A percentile compares a stretch with the other conserved stretches of the same genome.
phyloP scores from a whole-genome alignment of 2,888 invertebrate species.

The Stenodera caucasica region DNA sequence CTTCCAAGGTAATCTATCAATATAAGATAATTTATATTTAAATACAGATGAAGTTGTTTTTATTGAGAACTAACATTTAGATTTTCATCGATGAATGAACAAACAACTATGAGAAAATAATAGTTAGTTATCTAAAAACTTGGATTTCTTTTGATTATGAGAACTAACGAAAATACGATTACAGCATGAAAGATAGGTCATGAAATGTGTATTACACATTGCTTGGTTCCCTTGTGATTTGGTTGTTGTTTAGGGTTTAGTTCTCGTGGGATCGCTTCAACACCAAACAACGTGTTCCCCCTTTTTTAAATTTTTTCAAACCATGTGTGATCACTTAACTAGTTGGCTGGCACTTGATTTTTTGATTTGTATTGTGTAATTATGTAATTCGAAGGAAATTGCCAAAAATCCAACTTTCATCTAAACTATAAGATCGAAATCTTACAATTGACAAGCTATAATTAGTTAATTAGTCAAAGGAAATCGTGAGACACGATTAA shows the following conservation, averaged over 20 bases:
- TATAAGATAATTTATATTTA: too few relatives aligned
- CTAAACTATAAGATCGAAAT: too few relatives aligned
- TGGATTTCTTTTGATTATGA: conserved; percentile 1
- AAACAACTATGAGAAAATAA: background rate
- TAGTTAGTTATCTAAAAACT: background rate
- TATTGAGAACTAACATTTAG: too few relatives aligned
- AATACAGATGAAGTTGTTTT: too few relatives aligned
- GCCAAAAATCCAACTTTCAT: too few relatives aligned
- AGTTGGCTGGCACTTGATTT: too few relatives aligned
- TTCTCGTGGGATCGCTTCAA: conserved; percentile 26
- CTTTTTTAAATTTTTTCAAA: background rate
- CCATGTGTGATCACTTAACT: background rate
- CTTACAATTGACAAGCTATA: too few relatives aligned
- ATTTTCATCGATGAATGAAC: background rate
- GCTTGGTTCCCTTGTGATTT: conserved; percentile 33
- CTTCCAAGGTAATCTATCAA: background rate
- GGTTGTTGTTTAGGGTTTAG: conserved; percentile 21
- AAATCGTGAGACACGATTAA: too few relatives aligned
- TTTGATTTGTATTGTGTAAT: background rate
- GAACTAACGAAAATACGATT: conserved; percentile 10
- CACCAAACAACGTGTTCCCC: background rate
- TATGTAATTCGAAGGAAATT: background rate
- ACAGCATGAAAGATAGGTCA: conserved; percentile 32
- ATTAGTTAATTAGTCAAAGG: too few relatives aligned
- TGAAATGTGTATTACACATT: conserved; percentile 42